phyloP scores from a whole-genome alignment of 2,113 vertebrate genomes.

The Anarrhichthys ocellatus region DNA sequence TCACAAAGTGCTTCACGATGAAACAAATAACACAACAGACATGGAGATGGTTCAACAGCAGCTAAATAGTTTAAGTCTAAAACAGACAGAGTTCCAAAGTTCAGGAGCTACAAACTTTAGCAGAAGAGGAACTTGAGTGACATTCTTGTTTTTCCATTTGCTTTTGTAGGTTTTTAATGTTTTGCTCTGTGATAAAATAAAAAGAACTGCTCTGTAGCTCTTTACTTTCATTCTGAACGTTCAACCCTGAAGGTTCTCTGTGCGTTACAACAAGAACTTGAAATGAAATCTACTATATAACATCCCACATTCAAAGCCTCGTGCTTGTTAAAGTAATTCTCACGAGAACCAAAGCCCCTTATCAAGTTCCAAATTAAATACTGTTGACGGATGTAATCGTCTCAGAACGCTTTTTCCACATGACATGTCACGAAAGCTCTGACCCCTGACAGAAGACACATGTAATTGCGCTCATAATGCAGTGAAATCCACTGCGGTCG shows the following conservation, averaged over 20 bases:
- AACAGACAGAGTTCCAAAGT: not conserved
- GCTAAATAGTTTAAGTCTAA: not conserved
- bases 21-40: not conserved
- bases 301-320: constrained; percentile 28
- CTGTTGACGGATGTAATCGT: constrained; percentile 18
- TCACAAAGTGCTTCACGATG: not conserved
- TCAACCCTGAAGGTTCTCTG: not conserved
- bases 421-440: constrained; percentile 12
- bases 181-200: not conserved
- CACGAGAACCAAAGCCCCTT: constrained; percentile 33
- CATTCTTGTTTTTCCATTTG: not conserved
- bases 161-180: not conserved
- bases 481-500: constrained; percentile 34
- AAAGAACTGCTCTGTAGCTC: not conserved
- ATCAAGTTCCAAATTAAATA: constrained; percentile 43
- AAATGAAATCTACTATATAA: not conserved
- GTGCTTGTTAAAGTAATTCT: constrained; percentile 41
- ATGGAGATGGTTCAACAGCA: not conserved
- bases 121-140: not conserved
- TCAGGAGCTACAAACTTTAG: not conserved
- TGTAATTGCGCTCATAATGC: constrained; percentile 51
- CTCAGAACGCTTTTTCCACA: constrained; percentile 44
- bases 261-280: not conserved
- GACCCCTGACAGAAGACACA: constrained; percentile 48
- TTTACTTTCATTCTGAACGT: not conserved